phyloP scores from a whole-genome alignment of 2,797 vertebrate genomes.

The Pangasius macronema region DNA sequence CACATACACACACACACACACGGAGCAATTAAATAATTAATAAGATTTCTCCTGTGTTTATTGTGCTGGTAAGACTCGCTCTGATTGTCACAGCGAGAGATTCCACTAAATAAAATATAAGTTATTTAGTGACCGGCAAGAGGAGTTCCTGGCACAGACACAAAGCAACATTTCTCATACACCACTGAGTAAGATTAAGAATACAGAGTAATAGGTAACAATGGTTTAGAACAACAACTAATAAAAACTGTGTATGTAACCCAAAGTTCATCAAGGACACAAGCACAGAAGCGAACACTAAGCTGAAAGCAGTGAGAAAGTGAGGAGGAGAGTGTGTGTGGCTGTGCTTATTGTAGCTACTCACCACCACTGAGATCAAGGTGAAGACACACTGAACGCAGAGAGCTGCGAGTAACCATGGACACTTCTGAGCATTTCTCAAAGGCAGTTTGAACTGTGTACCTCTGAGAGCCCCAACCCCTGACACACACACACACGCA shows the following conservation, averaged over 20 bases:
- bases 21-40: conserved; percentile 49
- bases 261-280: not conserved
- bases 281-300: not conserved
- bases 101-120: conserved; percentile 23
- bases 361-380: not conserved
- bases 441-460: not conserved
- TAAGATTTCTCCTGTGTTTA: conserved; percentile 35
- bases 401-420: not conserved
- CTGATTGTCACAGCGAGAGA: conserved; percentile 37
- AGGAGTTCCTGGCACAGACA: not conserved
- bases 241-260: not conserved
- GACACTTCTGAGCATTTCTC: conserved; percentile 9
- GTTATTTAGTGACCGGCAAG: not conserved
- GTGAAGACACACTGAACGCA: not conserved
- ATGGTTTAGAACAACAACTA: not conserved
- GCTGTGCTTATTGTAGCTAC: not conserved
- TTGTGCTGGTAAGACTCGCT: conserved; percentile 9
- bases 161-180: not conserved
- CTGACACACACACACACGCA: not conserved
- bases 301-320: not conserved
- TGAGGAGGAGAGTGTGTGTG: not conserved
- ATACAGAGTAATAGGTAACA: not conserved
- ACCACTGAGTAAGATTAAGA: not conserved
- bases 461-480: not conserved
- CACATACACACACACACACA: conserved; percentile 33